Conservation (phyloP, 2,888 invertebrate species). For the Pammene fasciana region DNA sequence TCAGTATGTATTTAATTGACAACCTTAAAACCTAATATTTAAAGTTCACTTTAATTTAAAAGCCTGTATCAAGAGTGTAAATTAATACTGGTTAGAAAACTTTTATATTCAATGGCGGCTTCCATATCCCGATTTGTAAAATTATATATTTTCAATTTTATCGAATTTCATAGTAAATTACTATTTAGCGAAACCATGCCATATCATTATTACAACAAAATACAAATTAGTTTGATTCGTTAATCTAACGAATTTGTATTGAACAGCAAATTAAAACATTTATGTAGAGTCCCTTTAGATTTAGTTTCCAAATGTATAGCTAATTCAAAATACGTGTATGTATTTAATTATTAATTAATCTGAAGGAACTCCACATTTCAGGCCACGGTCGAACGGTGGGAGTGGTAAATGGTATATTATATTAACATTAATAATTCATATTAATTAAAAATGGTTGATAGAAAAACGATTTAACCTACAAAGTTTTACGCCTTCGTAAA, state of each 20-base stretch:
- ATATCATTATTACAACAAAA: constrained; percentile 35
- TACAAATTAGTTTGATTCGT: constrained; percentile 26
- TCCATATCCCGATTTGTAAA: background rate
- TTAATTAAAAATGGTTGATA: background rate
- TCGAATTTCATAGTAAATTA: background rate
- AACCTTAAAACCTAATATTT: background rate
- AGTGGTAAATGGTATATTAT: constrained; percentile 29
- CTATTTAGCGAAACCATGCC: constrained; percentile 59
- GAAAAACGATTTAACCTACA: background rate
- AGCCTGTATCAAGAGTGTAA: no score
- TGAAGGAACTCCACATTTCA: constrained; percentile 22
- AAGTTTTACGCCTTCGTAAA: no score
- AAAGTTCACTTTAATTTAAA: background rate
- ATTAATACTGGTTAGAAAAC: constrained; percentile 23
- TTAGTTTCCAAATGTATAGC: background rate
- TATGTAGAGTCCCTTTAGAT: constrained; percentile 14
- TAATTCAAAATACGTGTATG: background rate
- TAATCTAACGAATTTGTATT: constrained; percentile 28
- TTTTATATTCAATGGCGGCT: constrained; percentile 33
- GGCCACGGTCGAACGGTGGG: constrained; percentile 16
- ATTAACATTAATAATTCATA: background rate
- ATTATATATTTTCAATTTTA: constrained; percentile 1
- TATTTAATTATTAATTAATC: background rate
- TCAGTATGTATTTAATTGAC: constrained; percentile 21
- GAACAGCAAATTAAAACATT: constrained; percentile 42